Evolutionary conservation across 1,140 invertebrate species (phyloP), one percentile per base, ranked within the genome.

Genomic region (Scaptomyza hsui): DNA sequence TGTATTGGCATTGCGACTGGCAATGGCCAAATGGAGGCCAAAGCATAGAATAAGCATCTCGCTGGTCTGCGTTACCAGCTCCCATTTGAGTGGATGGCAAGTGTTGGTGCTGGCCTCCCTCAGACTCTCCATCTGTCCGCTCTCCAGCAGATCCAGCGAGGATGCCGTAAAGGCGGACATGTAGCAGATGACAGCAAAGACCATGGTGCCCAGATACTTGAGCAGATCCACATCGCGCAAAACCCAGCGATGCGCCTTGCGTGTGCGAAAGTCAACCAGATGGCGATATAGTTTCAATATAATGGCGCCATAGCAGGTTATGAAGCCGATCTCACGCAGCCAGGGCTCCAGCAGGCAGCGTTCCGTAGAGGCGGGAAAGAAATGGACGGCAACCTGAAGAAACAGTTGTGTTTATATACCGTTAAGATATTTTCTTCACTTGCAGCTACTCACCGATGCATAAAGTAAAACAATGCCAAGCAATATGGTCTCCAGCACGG

Each of bases 161-260:
- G 94, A 94, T 16, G 95, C 95, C 1, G 97, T 98, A 93, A 97
- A 97, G 3, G 97, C 96, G 0, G 96, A 93, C 92, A 98, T 94
- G 92, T 97, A 98, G 45, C 95, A 96, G 39, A 95, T 92, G 0
- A 97, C 95, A 9, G 97, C 94, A 44, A 95, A 91, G 48, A 97
- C 93, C 93, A 96, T 95, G 37, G 94, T 94, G 24, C 93, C 92
- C 72, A 96, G 92, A 91, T 97, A 97, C 90, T 96, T 91, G 64
- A 97, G 93, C 89, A 95, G 93, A 91, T 98, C 97, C 63, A 96
- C 95, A 86, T 98, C 96, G 44, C 96, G 93, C 12, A 98, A 94
- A 41, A 97, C 95, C 92, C 97, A 97, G 74, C 97, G 93, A 90
- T 97, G 96, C 1, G 97, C 97, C 92, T 98, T 98, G 45, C 97